Base-by-base conservation (phyloP, 2,113 vertebrate species). In the Rhinopithecus roxellana region DNA sequence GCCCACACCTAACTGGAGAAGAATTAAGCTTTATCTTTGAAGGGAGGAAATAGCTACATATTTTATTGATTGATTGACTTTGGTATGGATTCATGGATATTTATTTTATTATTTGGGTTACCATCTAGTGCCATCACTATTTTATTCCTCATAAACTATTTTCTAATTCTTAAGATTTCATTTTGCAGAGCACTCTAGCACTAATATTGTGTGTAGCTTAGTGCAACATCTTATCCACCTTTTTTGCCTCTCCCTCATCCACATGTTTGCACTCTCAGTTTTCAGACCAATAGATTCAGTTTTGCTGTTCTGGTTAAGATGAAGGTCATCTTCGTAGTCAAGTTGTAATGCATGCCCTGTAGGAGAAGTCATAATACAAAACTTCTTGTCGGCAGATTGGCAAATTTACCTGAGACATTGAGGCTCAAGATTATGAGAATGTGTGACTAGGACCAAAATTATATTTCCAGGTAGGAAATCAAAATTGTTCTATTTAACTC, bases 311-410 rank as follows among this genome's bases (percentile, higher is more conserved):
- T 86, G 43, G n/a, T 93, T 92, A 92, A 78, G 48, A 69, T 40
- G n/a, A 77, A 25, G 74, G 23, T 82, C 92, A 40, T 96, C 94
- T 90, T 91, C 45, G 25, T 80, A 93, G 43, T 67, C 25, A 92
- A 32, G 16, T 97, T 97, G 84, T 96, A 94, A 86, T 83, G 55
- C 69, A 57, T 64, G 67, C 9, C 11, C 61, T 72, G 82, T 78
- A 90, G 67, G 91, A 96, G 74, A 95, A 83, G 75, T 95, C n/a
- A 40, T 96, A 80, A 96, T 48, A 38, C 1, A 59, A 43, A 96
- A 97, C 89, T 96, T 97, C 81, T 97, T 94, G 78, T 97, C 88
- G 91, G 96, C 95, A 94, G 93, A 94, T 96, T 95, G 95, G 90
- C 6, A 35, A 93, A 87, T 94, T 91, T 83, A 97, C 97, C 95